Evolutionary conservation across 2,797 vertebrate genomes (phyloP), one percentile per base, ranked within the genome.

Genomic region (Denticeps clupeoides): DNA sequence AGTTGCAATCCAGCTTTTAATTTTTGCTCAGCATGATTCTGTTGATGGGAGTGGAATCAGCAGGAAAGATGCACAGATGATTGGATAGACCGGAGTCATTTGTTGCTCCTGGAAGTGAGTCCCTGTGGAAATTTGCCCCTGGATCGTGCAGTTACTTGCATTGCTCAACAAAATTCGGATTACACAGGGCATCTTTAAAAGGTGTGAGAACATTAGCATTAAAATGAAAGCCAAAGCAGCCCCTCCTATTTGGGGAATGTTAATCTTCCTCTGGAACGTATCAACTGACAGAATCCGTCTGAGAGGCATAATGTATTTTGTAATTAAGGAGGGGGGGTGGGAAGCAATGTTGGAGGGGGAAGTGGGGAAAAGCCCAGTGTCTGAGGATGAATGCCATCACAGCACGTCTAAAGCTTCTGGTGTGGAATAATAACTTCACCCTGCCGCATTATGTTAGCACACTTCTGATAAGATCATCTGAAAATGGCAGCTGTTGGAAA

Each of bases 401-500:
- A 69, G 62, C 37, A 56, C 70, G 75, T 78, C 65, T 64, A 71
- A 75, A 79, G 74, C 46, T 55, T 69, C 71, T 76, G 72, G 73
- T 74, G 67, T 67, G 72, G 76, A 89, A 84, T 82, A 84, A 82
- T 77, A 85, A 82, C 77, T 79, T 79, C 74, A 76, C 77, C 69
- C 74, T 64, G 65, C 74, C 72, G 76, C 75, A 74, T 82, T 82
- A 75, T 75, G 72, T 72, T 77, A 71, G 68, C 49, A 67, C 64
- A 62, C 70, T 73, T 71, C 75, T 82, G 82, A 86, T 84, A 77
- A 80, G 80, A 91, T 85, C 72, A 76, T 83, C 79, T 78, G 65
- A 79, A 86, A 89, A 87, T 83, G 84, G 85, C 87, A 86, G 86
- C 85, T 67, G 82, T 87, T 90, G 87, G 80, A 86, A 89, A 92